Evolutionary conservation across 2,888 invertebrate species (phyloP).

Genomic region (Eremobia ochroleuca): DNA sequence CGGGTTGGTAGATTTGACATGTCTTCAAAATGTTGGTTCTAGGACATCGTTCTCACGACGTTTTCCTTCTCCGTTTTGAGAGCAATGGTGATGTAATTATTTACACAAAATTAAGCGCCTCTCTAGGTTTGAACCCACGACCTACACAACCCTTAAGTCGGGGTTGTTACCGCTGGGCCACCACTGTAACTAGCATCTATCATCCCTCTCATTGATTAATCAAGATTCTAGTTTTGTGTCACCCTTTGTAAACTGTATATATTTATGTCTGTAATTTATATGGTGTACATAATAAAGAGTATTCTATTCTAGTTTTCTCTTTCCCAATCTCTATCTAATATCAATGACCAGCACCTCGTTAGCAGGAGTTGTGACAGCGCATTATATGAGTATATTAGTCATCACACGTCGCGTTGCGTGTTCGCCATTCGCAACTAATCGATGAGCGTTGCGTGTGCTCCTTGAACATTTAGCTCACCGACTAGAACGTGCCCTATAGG

Average conservation of each 20-base stretch:
- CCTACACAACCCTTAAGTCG: too few relatives aligned
- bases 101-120: too few relatives aligned
- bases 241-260: too few relatives aligned
- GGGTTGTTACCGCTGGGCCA: too few relatives aligned
- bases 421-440: constrained; percentile 39
- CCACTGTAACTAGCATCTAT: not conserved
- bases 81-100: too few relatives aligned
- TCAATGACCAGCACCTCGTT: constrained; percentile 29
- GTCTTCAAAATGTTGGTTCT: too few relatives aligned
- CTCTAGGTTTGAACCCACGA: too few relatives aligned
- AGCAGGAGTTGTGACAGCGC: constrained; percentile 18
- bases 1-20: too few relatives aligned
- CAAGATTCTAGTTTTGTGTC: not conserved
- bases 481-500: constrained; percentile 17
- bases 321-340: constrained; percentile 8
- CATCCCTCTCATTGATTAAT: not conserved
- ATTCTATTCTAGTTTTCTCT: not conserved
- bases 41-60: too few relatives aligned
- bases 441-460: constrained; percentile 47
- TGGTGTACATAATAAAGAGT: too few relatives aligned
- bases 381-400: constrained; percentile 32
- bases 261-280: too few relatives aligned
- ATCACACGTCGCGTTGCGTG: constrained; percentile 53
- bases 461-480: constrained; percentile 33
- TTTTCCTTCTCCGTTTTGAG: too few relatives aligned